A percentile compares a stretch with the other conserved stretches of the same genome.
phyloP scores from a whole-genome alignment of 2,888 invertebrate genomes.

The Orthosia gothica region DNA sequence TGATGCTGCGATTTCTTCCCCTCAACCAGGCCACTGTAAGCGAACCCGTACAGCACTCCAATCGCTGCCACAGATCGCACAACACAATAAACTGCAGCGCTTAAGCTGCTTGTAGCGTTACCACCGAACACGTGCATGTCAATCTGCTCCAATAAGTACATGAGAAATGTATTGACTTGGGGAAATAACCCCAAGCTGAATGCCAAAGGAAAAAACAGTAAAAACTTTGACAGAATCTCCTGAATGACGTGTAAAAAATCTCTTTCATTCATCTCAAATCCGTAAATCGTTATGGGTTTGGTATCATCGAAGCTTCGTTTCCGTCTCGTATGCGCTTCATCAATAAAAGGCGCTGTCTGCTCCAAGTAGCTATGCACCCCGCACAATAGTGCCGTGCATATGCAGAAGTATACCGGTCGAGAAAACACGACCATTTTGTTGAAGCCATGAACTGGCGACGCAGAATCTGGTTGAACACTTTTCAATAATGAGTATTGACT shows the following conservation, averaged over 20 bases:
- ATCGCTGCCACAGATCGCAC: slow-evolving; percentile 95
- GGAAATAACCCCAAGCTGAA: slow-evolving; percentile 99
- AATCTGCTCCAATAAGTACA: slow-evolving; percentile 99
- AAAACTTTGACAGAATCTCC: slow-evolving; percentile 95
- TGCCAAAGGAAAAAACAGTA: slow-evolving; percentile 97
- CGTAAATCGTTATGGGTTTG: slow-evolving; percentile 86
- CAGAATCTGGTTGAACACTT: slow-evolving; percentile 99
- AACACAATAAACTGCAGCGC: slow-evolving; percentile 96
- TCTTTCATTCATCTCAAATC: slow-evolving; percentile 87
- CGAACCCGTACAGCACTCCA: slow-evolving; percentile 96
- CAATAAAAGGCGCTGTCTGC: slow-evolving; percentile 70
- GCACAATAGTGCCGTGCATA: slow-evolving; percentile 93
- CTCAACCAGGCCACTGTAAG: slow-evolving; percentile 96
- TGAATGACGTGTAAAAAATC: slow-evolving; percentile 93
- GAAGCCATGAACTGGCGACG: slow-evolving; percentile 99
- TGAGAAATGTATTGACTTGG: slow-evolving; percentile 98
- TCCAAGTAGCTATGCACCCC: slow-evolving; percentile 86
- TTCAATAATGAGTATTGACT: slow-evolving; percentile 99
- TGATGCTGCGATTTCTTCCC: slow-evolving; percentile 96
- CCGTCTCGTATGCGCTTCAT: slow-evolving; percentile 74
- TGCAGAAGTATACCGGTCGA: slow-evolving; percentile 97
- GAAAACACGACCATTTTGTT: slow-evolving; percentile 98
- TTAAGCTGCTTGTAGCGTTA: slow-evolving; percentile 96
- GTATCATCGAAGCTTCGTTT: slow-evolving; percentile 79
- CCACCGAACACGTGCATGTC: slow-evolving; percentile 98